Evolutionary conservation across 2,113 vertebrate genomes (phyloP).

Genomic region (Maccullochella peelii): DNA sequence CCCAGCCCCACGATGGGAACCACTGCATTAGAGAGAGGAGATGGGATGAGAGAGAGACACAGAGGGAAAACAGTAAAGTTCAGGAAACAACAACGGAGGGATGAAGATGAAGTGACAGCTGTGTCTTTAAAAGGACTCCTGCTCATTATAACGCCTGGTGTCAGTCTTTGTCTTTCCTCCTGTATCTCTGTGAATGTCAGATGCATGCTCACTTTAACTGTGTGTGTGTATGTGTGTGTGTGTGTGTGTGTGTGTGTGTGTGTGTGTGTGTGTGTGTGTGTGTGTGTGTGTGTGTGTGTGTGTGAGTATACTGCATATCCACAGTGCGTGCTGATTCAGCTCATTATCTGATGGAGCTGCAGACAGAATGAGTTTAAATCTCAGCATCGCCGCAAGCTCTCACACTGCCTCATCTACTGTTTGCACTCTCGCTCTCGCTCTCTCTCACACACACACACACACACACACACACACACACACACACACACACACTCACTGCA

Average conservation of each 20-base stretch:
- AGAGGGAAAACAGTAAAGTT: neutral
- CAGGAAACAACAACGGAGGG: slow-evolving; percentile 6
- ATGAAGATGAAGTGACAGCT: slow-evolving; percentile 36
- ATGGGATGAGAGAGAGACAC: neutral
- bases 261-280: slow-evolving; percentile 37
- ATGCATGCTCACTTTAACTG: slow-evolving; percentile 39
- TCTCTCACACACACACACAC: slow-evolving; percentile 1
- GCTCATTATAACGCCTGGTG: slow-evolving; percentile 66
- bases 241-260: slow-evolving; percentile 39
- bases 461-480: slow-evolving; percentile 28
- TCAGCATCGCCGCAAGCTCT: slow-evolving; percentile 72
- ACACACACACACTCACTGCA: slow-evolving; percentile 20
- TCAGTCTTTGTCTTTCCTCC: slow-evolving; percentile 56
- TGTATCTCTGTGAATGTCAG: slow-evolving; percentile 40
- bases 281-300: slow-evolving; percentile 41
- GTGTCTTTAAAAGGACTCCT: slow-evolving; percentile 36
- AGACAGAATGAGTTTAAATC: slow-evolving; percentile 86
- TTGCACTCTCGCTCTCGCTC: slow-evolving; percentile 41
- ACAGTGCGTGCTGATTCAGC: slow-evolving; percentile 79
- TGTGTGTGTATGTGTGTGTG: slow-evolving; percentile 33
- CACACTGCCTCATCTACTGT: slow-evolving; percentile 60
- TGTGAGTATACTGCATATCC: slow-evolving; percentile 36
- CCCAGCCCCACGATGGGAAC: neutral
- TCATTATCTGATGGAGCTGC: slow-evolving; percentile 79
- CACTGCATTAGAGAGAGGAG: neutral